Evolutionary conservation across 2,797 vertebrate genomes (phyloP).

Genomic region (Tangara arthus): DNA sequence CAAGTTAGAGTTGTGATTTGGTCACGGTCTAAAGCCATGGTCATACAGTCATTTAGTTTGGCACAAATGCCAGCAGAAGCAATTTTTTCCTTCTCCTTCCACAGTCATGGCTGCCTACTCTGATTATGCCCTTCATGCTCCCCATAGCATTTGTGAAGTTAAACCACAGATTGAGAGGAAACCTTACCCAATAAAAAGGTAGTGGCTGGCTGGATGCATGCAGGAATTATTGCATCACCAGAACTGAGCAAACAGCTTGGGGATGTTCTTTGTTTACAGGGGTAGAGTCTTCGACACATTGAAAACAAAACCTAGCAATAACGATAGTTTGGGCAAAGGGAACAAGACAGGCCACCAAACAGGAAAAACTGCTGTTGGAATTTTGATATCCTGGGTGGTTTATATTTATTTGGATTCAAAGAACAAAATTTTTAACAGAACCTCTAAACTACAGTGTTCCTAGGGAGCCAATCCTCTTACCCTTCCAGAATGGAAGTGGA

Average conservation of each 20-base stretch:
- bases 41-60: background rate
- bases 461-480: accelerated
- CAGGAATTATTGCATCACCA: background rate
- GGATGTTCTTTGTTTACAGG: background rate
- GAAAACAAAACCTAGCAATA: background rate
- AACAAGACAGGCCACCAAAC: background rate
- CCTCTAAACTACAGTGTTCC: background rate
- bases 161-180: background rate
- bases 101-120: background rate
- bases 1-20: background rate
- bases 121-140: background rate
- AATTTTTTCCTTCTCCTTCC: background rate
- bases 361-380: background rate
- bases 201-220: background rate
- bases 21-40: background rate
- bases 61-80: background rate
- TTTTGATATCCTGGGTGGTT: background rate
- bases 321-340: accelerated
- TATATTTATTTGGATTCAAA: background rate
- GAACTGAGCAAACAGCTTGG: background rate
- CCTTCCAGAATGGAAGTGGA: background rate
- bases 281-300: too few species aligned
- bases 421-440: background rate
- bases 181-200: background rate
- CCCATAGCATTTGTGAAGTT: background rate